phyloP scores from a whole-genome alignment of 2,797 vertebrate species.

The Galago senegalensis region DNA sequence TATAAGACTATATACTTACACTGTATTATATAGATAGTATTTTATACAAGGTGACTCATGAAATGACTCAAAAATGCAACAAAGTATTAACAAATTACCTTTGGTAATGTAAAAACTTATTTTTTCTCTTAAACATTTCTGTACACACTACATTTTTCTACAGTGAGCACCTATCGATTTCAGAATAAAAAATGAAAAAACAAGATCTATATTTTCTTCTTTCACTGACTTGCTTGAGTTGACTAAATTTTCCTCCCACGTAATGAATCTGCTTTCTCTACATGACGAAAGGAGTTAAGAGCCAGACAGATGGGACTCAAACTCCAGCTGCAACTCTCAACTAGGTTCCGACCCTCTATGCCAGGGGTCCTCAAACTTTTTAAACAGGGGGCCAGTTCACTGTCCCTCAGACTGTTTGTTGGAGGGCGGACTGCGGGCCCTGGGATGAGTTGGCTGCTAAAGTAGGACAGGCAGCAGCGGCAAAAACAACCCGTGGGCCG shows the following conservation, averaged over 20 bases:
- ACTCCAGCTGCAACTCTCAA: neutral
- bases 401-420: too few relatives aligned
- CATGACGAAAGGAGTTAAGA: neutral
- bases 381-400: too few relatives aligned
- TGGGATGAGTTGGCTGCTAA: too few relatives aligned
- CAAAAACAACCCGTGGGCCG: too few relatives aligned
- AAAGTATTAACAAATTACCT: constrained; percentile 28
- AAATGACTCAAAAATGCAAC: constrained; percentile 47
- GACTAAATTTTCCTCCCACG: neutral
- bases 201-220: neutral
- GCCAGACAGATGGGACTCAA: neutral
- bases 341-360: neutral
- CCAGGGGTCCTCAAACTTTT: too few relatives aligned
- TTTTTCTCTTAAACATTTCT: neutral
- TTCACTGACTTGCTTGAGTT: neutral
- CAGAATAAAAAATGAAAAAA: constrained; percentile 2
- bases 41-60: neutral
- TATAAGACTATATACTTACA: neutral
- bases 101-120: neutral
- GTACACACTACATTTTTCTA: neutral
- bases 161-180: constrained; percentile 29
- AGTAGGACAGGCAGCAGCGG: too few relatives aligned
- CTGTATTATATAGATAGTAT: neutral
- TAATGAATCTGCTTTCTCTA: neutral
- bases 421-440: too few relatives aligned